Evolutionary conservation across 2,797 vertebrate species (phyloP).

Genomic region (Enteromius trimaculatus): DNA sequence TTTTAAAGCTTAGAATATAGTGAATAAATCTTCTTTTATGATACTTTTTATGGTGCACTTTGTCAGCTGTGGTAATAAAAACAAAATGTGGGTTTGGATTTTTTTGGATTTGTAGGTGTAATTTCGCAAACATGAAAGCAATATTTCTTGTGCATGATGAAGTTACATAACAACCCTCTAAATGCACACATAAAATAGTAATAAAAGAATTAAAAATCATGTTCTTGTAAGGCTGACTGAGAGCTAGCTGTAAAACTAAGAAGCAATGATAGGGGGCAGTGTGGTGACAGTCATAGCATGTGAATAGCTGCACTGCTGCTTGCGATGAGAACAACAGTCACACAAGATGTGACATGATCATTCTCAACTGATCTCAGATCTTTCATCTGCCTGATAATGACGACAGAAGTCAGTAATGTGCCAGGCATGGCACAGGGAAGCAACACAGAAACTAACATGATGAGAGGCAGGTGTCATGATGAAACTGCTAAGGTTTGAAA

Average conservation of each 20-base stretch:
- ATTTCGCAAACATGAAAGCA: not conserved
- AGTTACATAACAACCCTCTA: not conserved
- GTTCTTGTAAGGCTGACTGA: not conserved
- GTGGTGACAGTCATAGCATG: slow-evolving; percentile 46
- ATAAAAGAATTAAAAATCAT: not conserved
- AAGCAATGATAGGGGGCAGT: slow-evolving; percentile 66
- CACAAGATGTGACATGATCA: slow-evolving; percentile 37
- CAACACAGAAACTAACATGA: slow-evolving; percentile 5
- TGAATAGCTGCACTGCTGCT: not conserved
- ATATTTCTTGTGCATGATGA: not conserved
- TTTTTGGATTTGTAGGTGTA: not conserved
- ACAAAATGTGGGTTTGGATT: not conserved
- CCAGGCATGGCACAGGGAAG: not conserved
- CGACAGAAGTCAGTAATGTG: slow-evolving; percentile 26
- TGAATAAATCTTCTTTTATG: not conserved
- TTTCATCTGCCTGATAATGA: slow-evolving; percentile 14
- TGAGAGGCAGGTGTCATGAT: not conserved
- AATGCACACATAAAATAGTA: not conserved
- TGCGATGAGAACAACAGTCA: slow-evolving; percentile 17
- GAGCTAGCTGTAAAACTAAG: slow-evolving; percentile 56
- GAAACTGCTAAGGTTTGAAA: not conserved
- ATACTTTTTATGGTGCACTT: not conserved
- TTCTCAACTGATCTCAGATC: slow-evolving; percentile 24
- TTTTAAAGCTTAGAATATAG: not conserved
- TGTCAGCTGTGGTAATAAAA: not conserved